These are phyloP conservation scores for Egretta garzetta DNA, from an alignment of 2,113 vertebrate genomes.

Conservation along the genomic window DNA sequence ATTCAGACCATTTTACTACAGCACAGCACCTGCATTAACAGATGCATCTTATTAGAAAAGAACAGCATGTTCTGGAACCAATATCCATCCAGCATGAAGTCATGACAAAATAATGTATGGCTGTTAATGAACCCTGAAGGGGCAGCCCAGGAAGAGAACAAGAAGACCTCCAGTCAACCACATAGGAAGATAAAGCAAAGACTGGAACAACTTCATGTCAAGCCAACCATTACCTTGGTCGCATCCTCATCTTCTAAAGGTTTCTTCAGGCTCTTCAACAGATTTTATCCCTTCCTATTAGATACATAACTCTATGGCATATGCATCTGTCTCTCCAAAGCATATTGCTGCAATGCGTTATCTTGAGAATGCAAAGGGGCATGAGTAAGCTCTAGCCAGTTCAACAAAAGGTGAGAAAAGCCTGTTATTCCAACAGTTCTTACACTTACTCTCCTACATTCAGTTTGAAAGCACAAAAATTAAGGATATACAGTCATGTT, in stretches of 20 bases:
- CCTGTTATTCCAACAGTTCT: neutral
- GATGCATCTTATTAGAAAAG: neutral
- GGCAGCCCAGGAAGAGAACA: neutral
- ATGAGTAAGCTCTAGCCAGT: neutral
- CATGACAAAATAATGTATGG: neutral
- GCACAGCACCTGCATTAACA: neutral
- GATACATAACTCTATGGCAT: neutral
- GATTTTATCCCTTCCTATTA: neutral
- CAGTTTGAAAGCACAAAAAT: neutral
- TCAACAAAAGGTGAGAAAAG: neutral
- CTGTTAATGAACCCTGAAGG: neutral
- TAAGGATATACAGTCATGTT: neutral
- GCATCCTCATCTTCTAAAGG: neutral
- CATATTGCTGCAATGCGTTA: neutral
- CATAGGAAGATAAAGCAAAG: neutral
- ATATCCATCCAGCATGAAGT: neutral
- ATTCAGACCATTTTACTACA: neutral
- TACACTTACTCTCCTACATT: neutral
- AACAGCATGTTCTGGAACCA: neutral
- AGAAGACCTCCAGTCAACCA: neutral
- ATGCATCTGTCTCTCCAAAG: neutral
- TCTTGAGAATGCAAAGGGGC: neutral
- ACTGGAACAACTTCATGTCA: neutral
- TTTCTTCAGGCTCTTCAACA: neutral
- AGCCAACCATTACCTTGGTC: neutral